Conservation (phyloP, 2,113 vertebrate genomes). For the Phrynosoma blainvillii region DNA sequence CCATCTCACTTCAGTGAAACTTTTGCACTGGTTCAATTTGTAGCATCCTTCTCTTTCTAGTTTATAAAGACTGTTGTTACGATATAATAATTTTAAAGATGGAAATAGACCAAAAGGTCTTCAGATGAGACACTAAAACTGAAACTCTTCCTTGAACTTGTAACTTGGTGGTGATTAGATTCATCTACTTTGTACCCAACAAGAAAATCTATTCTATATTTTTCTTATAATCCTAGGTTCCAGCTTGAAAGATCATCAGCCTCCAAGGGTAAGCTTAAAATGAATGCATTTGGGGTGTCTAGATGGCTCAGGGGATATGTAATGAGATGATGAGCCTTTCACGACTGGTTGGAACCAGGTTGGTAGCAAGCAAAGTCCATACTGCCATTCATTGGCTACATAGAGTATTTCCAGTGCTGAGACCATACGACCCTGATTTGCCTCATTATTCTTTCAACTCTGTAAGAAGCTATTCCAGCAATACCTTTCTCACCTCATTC, state of each 20-base stretch:
- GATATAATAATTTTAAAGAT: conserved; percentile 1
- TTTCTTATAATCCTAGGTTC: conserved; percentile 71
- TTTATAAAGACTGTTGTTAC: background rate
- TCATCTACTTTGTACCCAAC: conserved; percentile 35
- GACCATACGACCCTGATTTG: conserved; percentile 50
- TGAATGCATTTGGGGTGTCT: conserved; percentile 73
- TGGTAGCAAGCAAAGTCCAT: conserved; percentile 63
- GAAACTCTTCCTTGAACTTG: conserved; percentile 18
- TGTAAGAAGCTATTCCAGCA: background rate
- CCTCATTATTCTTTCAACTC: conserved; percentile 14
- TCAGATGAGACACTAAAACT: conserved; percentile 3
- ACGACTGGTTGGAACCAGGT: conserved; percentile 62
- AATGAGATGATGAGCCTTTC: conserved; percentile 72
- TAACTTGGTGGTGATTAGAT: conserved; percentile 23
- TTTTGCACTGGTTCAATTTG: background rate
- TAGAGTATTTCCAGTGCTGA: conserved; percentile 59
- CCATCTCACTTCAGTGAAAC: background rate
- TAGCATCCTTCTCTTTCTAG: too few species aligned
- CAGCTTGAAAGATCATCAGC: conserved; percentile 77
- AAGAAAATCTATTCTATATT: conserved; percentile 29
- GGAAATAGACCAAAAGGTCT: background rate
- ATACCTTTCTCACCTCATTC: background rate
- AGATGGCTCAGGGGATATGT: conserved; percentile 68
- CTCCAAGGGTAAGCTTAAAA: conserved; percentile 81
- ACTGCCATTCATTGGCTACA: conserved; percentile 65